A percentile compares a stretch with the other conserved stretches of the same genome.
Conservation (phyloP, 2,888 invertebrate species). For the Eupithecia inturbata region DNA sequence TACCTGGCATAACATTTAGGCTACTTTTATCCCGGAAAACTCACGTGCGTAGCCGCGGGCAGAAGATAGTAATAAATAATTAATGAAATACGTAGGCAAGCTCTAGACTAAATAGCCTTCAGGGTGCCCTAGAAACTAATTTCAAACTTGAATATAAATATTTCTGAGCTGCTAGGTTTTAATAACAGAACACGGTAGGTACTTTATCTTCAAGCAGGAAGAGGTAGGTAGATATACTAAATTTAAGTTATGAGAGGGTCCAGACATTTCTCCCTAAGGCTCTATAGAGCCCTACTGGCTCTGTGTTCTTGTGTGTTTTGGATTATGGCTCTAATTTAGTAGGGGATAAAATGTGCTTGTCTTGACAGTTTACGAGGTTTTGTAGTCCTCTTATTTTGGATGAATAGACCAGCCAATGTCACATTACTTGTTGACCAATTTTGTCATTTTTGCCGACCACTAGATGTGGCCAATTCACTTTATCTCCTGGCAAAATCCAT, state of each 20-base stretch:
- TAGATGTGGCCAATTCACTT: too few species aligned
- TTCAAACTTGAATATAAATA: not conserved
- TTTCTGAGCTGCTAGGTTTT: not conserved
- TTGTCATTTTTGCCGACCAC: too few species aligned
- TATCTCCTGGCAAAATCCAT: too few species aligned
- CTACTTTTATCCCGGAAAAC: not conserved
- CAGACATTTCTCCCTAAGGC: slow-evolving; percentile 21
- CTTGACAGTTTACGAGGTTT: not conserved
- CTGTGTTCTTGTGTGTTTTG: slow-evolving; percentile 17
- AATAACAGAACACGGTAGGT: not conserved
- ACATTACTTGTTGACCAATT: too few species aligned
- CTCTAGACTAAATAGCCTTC: not conserved
- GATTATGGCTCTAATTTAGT: slow-evolving; percentile 7
- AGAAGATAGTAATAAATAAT: not conserved
- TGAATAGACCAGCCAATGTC: not conserved
- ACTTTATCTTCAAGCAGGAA: not conserved
- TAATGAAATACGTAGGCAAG: not conserved
- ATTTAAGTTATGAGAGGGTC: slow-evolving; percentile 29
- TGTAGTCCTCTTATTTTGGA: not conserved
- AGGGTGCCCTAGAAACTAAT: not conserved
- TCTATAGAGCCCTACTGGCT: slow-evolving; percentile 10
- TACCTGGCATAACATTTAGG: not conserved
- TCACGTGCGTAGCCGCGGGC: not conserved
- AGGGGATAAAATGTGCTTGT: not conserved
- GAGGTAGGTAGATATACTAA: slow-evolving; percentile 7